Base-by-base conservation (phyloP, 1,140 invertebrate species). In the Carposina sasakii region DNA sequence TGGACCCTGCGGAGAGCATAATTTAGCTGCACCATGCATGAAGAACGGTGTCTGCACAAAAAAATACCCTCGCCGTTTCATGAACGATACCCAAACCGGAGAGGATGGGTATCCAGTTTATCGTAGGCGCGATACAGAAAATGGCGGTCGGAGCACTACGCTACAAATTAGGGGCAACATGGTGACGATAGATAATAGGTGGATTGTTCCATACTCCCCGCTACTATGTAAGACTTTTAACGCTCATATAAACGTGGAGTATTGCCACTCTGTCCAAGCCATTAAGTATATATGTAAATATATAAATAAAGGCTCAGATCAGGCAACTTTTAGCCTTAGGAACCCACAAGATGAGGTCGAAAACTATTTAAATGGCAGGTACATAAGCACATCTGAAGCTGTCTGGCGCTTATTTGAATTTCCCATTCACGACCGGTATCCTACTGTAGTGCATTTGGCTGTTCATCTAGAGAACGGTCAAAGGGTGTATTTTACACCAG, bases 251-350 rank as follows among this genome's bases (percentile, higher is more conserved):
- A 88, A 87, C 57, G 76, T 87, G 13, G 81, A 87, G 67, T 78
- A 59, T 56, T 87, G 79, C 60, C 71, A 78, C 55, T 83, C 81
- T 22, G 71, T 88, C 17, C 86, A 84, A 60, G 70, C 64, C 21
- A 79, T 88, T 15, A 86, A 86, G 60, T 87, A 87, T 57, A 70
- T 85, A 61, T 83, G 67, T 61, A 79, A 82, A 59, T 84, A 42
- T 23, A 48, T 45, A 48, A 59, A 48, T 52, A 85, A 82, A 71
- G 73, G 71, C 10, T 73, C 54, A 49, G 75, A 82, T 58, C 60
- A 67, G 63, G 74, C 72, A n/a, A 65, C 69, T 26, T 71, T 75
- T 63, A 54, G 46, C 43, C 2, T 54, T 22, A 44, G 24, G 42
- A 45, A 48, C 4, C 19, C 40, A 64, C 37, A 58, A 8, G 48